Evolutionary conservation across 1,140 invertebrate species (phyloP), one percentile per base, ranked within the genome.

Genomic region (Eufriesea mexicana): DNA sequence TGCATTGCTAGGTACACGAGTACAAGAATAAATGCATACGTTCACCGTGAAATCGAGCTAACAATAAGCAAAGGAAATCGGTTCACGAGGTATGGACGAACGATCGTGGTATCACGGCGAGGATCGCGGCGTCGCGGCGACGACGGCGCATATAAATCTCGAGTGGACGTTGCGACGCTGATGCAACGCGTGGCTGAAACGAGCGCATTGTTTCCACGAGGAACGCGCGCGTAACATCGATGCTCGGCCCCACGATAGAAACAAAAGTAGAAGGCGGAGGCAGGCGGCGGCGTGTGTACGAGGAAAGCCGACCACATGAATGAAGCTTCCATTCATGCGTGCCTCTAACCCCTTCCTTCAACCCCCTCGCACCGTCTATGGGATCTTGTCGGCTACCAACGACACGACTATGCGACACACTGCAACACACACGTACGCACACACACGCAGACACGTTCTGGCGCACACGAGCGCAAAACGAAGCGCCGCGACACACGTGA

Each of bases 271-370:
- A 61, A 67, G 57, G 80, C 55, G 70, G 59, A 47, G 84, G 28
- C 25, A 49, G 71, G 14, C 16, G 35, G 61, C 54, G 61, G 59
- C 47, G 61, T 7, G 57, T 35, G 78, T 54, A 74, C 68, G 82
- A 81, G 73, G 76, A 79, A 79, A 80, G 77, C 51, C 75, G 85
- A 72, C 73, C 71, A 88, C 85, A 85, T 92, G 91, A 92, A 92
- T 92, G 91, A 87, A 90, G 66, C 68, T 79, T 49, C 90, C 91
- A 91, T 91, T 92, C 91, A 91, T 91, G 86, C 89, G 86, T 85
- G 64, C 25, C 47, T 68, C 47, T 77, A 72, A 84, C 76, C 78
- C 80, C 89, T 87, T 83, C 78, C 84, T 84, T 79, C 81, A 76
- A 84, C 79, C 84, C 85, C 75, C 66, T 81, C 79, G 79, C 87